Evolutionary conservation across 92 coral and sea anemone genomes (phyloP).

Genomic region (Epizoanthus stellaris): DNA sequence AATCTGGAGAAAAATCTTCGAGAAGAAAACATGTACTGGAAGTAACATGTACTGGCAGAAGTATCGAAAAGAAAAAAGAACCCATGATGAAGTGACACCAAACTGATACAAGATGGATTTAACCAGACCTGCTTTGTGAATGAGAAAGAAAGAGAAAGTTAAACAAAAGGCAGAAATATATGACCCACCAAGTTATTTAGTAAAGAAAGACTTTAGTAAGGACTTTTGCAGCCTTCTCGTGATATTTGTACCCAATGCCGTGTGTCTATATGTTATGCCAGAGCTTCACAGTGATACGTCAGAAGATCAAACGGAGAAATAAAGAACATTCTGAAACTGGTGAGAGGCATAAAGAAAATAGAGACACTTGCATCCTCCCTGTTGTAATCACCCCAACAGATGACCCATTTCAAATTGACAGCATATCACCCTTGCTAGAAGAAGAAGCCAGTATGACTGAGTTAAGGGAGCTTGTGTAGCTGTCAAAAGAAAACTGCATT

Average conservation of each 20-base stretch:
- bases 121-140: not conserved
- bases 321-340: not conserved
- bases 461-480: slow-evolving; percentile 48
- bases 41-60: slow-evolving; percentile 45
- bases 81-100: not conserved
- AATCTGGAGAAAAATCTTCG: slow-evolving; percentile 35
- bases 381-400: not conserved
- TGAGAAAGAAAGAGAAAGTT: not conserved
- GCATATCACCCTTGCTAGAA: slow-evolving; percentile 37
- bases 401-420: not conserved
- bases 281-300: not conserved
- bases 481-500: slow-evolving; percentile 27
- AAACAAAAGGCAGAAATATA: not conserved
- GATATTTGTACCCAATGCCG: not conserved
- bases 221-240: slow-evolving; percentile 1
- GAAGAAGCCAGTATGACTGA: slow-evolving; percentile 40
- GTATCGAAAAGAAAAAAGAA: slow-evolving; percentile 17
- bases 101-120: not conserved
- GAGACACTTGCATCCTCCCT: not conserved
- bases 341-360: not conserved
- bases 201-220: not conserved
- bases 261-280: not conserved
- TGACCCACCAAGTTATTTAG: not conserved
- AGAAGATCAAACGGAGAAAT: not conserved
- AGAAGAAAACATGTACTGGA: not conserved